Evolutionary conservation across 2,888 invertebrate genomes (phyloP).

Genomic region (Hemistola chrysoprasaria): DNA sequence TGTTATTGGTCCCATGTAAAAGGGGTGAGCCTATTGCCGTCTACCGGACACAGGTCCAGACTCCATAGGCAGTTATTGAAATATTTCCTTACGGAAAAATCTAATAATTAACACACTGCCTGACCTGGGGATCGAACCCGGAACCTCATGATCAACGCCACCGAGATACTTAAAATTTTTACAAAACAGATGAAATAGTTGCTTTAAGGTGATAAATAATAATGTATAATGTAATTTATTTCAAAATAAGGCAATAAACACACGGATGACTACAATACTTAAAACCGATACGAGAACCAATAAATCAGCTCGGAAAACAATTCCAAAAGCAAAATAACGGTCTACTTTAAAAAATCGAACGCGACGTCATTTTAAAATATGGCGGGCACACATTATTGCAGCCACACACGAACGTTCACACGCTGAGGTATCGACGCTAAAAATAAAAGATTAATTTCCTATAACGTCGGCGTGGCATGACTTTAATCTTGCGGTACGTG

Average conservation of each 20-base stretch:
- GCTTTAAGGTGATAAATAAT: neutral
- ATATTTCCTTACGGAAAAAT: too few relatives aligned
- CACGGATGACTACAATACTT: constrained; percentile 5
- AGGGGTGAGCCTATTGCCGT: too few relatives aligned
- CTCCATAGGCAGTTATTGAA: too few relatives aligned
- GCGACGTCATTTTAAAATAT: constrained; percentile 67
- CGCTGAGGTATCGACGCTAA: constrained; percentile 52
- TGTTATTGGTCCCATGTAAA: too few relatives aligned
- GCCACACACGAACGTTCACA: constrained; percentile 54
- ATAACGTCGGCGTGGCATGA: constrained; percentile 55
- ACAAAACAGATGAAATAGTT: too few relatives aligned
- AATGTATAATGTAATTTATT: too few relatives aligned
- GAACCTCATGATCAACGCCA: too few relatives aligned
- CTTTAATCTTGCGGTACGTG: constrained; percentile 49
- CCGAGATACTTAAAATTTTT: too few relatives aligned
- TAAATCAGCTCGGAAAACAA: constrained; percentile 38
- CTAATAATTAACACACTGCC: too few relatives aligned
- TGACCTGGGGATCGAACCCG: too few relatives aligned
- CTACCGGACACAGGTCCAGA: too few relatives aligned
- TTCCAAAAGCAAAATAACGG: constrained; percentile 38
- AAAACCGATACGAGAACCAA: constrained; percentile 27
- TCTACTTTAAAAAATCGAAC: constrained; percentile 55
- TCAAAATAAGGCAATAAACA: constrained; percentile 1
- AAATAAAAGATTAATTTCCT: constrained; percentile 77
- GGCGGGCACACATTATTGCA: constrained; percentile 58